Conservation (phyloP, 2,888 invertebrate genomes). For the Acrobasis suavella region DNA sequence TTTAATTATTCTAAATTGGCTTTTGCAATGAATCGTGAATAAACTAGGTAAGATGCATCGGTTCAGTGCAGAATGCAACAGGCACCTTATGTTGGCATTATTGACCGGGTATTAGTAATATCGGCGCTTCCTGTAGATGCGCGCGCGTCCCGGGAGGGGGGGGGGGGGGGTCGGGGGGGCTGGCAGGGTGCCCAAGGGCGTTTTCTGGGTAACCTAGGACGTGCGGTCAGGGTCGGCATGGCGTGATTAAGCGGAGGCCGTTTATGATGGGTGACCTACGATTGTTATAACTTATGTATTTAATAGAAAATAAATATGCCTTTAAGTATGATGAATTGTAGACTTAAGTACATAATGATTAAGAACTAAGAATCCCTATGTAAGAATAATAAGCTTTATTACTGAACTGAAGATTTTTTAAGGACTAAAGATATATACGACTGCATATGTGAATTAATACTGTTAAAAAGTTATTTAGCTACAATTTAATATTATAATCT, state of each 20-base stretch:
- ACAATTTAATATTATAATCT: too few species aligned
- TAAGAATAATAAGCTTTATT: too few species aligned
- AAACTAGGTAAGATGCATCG: background rate
- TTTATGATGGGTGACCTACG: constrained; percentile 3
- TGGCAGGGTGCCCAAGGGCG: constrained; percentile 74
- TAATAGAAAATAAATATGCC: background rate
- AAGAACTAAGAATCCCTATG: too few species aligned
- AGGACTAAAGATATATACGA: too few species aligned
- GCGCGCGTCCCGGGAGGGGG: constrained; percentile 39
- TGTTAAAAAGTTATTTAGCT: too few species aligned
- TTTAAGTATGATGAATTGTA: too few species aligned
- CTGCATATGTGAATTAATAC: too few species aligned
- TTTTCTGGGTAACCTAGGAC: constrained; percentile 65
- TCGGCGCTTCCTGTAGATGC: constrained; percentile 57
- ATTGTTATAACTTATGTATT: background rate
- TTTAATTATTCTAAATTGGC: too few species aligned
- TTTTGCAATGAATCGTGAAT: too few species aligned
- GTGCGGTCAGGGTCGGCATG: constrained; percentile 62
- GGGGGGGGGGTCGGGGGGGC: constrained; percentile 36
- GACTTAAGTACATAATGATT: too few species aligned
- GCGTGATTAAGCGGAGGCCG: constrained; percentile 20
- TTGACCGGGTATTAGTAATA: constrained; percentile 58
- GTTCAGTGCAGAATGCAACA: background rate
- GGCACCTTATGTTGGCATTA: constrained; percentile 34
- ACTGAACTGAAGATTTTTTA: too few species aligned